phyloP scores from a whole-genome alignment of 2,888 invertebrate genomes.

The Nysson spinosus region DNA sequence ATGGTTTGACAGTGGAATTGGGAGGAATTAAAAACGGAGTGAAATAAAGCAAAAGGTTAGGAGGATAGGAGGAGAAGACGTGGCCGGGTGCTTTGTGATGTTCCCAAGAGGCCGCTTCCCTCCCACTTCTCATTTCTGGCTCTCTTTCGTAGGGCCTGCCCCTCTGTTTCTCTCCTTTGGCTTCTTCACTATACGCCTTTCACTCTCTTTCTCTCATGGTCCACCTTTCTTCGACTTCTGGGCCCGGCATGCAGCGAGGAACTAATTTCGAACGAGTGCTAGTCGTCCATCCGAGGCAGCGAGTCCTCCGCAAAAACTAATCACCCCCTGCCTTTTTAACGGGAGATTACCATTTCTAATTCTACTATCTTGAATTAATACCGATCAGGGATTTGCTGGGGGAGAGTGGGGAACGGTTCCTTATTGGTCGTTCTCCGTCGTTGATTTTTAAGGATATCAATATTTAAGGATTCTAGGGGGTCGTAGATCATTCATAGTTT shows the following conservation, averaged over 20 bases:
- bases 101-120: conserved; percentile 58
- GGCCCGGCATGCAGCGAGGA: conserved; percentile 58
- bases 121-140: conserved; percentile 35
- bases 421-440: neutral
- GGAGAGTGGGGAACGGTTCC: neutral
- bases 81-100: conserved; percentile 67
- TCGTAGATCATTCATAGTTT: neutral
- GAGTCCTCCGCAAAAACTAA: conserved; percentile 61
- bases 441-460: conserved; percentile 15
- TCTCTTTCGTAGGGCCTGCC: conserved; percentile 1
- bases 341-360: conserved; percentile 69
- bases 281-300: conserved; percentile 31
- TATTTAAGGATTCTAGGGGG: conserved; percentile 16
- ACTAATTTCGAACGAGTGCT: conserved; percentile 67
- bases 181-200: neutral
- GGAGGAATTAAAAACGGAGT: conserved; percentile 69
- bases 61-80: conserved; percentile 41
- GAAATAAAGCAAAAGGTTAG: conserved; percentile 67
- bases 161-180: conserved; percentile 20
- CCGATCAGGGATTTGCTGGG: conserved; percentile 8
- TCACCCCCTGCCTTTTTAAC: conserved; percentile 43
- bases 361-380: conserved; percentile 67
- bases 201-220: conserved; percentile 4
- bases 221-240: conserved; percentile 33
- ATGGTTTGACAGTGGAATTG: conserved; percentile 64